These are phyloP conservation scores for Clinocottus analis DNA, from an alignment of 2,113 vertebrate genomes.

Conservation along the genomic window DNA sequence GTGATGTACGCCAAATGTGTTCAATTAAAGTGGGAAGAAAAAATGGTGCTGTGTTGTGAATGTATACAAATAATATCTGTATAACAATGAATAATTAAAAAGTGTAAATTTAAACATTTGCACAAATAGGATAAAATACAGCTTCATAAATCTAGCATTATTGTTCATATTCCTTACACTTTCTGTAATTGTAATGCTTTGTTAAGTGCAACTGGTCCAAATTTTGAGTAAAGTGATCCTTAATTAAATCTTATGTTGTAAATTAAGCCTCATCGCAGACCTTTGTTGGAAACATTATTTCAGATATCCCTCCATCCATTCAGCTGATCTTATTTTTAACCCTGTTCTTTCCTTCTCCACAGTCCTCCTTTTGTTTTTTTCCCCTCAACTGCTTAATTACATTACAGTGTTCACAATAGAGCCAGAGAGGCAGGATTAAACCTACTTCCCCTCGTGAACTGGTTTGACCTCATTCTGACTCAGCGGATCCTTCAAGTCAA, in stretches of 20 bases:
- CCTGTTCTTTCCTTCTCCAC: constrained; percentile 5
- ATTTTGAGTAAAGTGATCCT: background rate
- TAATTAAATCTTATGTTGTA: background rate
- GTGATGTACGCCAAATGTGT: background rate
- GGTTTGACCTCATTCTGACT: constrained; percentile 27
- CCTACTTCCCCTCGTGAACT: constrained; percentile 14
- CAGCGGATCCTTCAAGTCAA: constrained; percentile 7
- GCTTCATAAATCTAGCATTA: background rate
- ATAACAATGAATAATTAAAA: background rate
- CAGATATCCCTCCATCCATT: background rate
- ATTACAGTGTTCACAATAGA: constrained; percentile 64
- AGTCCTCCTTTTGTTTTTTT: constrained; percentile 51
- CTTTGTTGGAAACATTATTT: background rate
- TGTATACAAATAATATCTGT: background rate
- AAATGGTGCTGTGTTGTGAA: background rate
- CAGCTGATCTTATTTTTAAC: constrained; percentile 23
- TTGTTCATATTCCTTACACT: background rate
- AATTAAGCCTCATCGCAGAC: background rate
- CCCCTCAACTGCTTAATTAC: constrained; percentile 52
- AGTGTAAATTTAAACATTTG: background rate
- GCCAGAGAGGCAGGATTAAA: constrained; percentile 47
- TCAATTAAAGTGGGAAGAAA: background rate
- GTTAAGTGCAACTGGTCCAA: background rate
- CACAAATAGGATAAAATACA: background rate
- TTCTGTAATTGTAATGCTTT: background rate